phyloP scores from a whole-genome alignment of 35 echinoderm and acorn worm species.

The Apostichopus japonicus region DNA sequence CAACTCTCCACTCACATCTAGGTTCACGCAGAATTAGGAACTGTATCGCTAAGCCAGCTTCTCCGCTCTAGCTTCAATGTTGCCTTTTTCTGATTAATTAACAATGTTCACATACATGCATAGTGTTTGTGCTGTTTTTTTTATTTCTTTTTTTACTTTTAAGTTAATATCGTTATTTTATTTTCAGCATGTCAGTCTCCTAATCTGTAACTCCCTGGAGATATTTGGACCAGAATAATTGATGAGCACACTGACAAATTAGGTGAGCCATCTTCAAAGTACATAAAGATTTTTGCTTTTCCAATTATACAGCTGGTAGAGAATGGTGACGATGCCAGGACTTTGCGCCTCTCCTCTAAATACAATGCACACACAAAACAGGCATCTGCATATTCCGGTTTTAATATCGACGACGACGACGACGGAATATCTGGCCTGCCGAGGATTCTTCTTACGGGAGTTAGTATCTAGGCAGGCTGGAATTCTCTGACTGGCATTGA shows the following conservation, averaged over 20 bases:
- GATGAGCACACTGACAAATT: slow-evolving; percentile 49
- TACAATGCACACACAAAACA: background rate
- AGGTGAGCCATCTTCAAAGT: slow-evolving; percentile 27
- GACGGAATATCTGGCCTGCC: too few species aligned
- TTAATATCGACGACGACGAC: slow-evolving; percentile 14
- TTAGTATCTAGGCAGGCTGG: slow-evolving; percentile 8
- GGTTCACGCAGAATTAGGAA: too few species aligned
- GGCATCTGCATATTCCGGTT: background rate
- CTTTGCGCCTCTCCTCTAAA: background rate
- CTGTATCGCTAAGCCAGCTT: too few species aligned
- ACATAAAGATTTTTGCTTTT: slow-evolving; percentile 47
- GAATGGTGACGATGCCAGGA: background rate
- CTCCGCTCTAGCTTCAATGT: too few species aligned
- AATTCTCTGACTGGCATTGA: slow-evolving; percentile 6
- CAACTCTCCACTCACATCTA: too few species aligned
- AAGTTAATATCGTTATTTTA: slow-evolving; percentile 7
- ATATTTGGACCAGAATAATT: slow-evolving; percentile 40
- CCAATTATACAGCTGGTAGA: slow-evolving; percentile 51
- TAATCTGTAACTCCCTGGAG: slow-evolving; percentile 8
- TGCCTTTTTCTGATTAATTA: too few species aligned
- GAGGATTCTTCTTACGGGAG: background rate
- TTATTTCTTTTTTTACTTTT: background rate
- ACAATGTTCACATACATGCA: background rate
- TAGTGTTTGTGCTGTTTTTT: background rate
- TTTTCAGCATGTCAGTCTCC: background rate